Evolutionary conservation across 2,888 invertebrate species (phyloP), one percentile per base, ranked within the genome.

Genomic region (Caenorhabditis sulstoni): DNA sequence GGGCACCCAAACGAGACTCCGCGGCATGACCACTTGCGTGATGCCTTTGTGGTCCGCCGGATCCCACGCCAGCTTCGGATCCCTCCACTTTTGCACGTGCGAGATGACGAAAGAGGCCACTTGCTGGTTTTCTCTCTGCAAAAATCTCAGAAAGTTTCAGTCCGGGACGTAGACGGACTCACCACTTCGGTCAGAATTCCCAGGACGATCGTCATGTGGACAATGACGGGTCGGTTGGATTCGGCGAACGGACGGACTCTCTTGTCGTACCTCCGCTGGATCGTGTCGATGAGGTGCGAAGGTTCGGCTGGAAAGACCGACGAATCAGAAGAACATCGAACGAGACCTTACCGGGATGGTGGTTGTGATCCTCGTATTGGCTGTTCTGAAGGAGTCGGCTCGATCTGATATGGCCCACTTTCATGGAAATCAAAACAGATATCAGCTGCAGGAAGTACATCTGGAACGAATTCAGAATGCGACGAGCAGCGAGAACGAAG

Each of bases 151-250:
- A n/a, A n/a, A 55, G 55, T 29, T 53, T 23, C 22, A 37, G 44
- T 22, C 22, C 18, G 3, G 14, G 14, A 62, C n/a, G n/a, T n/a
- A n/a, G n/a, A n/a, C n/a, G n/a, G n/a, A n/a, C 81, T 44, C 49
- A 88, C 88, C 76, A 89, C 81, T 85, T 89, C 89, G 7, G 88
- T 89, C 7, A 89, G 67, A 79, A 89, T 89, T 1, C 87, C 89
- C n/a, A 89, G 70, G 1, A 89, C 89, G 22, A 89, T 89, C 2
- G 87, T 87, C 85, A 87, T 87, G 35, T 87, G 85, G 11, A 89
- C 80, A 20, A 84, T 83, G 7, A 89, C 87, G 0, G 89, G 86
- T 0, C 73, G 67, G 45, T 81, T 71, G 22, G 84, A 78, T 20
- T 84, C 85, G 0, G 86, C 82, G 53, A 81, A 85, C 8, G 89